Base-by-base conservation (phyloP, 1,140 invertebrate genomes). In the Dendrolimus punctatus region DNA sequence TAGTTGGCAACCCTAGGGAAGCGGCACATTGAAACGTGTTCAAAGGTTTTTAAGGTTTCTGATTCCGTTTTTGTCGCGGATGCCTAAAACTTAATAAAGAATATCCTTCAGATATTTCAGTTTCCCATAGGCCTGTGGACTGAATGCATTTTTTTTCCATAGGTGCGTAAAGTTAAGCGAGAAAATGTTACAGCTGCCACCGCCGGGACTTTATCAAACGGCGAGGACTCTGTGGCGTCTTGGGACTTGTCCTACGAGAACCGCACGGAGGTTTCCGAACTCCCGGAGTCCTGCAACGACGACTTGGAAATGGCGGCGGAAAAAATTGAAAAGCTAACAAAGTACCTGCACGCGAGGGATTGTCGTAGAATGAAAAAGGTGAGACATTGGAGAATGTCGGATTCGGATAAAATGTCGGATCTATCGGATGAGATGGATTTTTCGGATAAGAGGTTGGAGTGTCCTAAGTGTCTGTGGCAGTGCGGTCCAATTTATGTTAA, bases 261-360 rank as follows among this genome's bases (percentile, higher is more conserved):
- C 48, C 66, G 71, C 46, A 81, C 73, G 0, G 76, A 79, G 41
- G 58, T 68, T 10, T 74, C 71, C 2, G 64, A 73, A n/a, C 51
- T 64, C 8, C 66, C 64, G 6, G 71, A 71, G 43, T 66, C 63
- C 4, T 44, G 51, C 23, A 45, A 44, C 10, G 57, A 53, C 48
- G 55, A 56, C 40, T 62, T 62, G 40, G 72, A 73, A 69, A 60
- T 50, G 45, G 73, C 69, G 60, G 71, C 69, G 53, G 77, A 84
- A 84, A 84, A 84, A 82, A 84, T 84, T 40, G 80, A 74, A 84
- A 84, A 82, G 68, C 71, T 84, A 37, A 84, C 80, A 49, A 84
- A 84, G 76, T 82, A 82, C 53, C 57, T 82, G 43, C 70, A 79
- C 40, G 68, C 68, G 57, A 69, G 51, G 53, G 49, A 57, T 39